These are phyloP conservation scores for Apotomis turbidana DNA, from an alignment of 2,888 invertebrate species.

Conservation along the genomic window DNA sequence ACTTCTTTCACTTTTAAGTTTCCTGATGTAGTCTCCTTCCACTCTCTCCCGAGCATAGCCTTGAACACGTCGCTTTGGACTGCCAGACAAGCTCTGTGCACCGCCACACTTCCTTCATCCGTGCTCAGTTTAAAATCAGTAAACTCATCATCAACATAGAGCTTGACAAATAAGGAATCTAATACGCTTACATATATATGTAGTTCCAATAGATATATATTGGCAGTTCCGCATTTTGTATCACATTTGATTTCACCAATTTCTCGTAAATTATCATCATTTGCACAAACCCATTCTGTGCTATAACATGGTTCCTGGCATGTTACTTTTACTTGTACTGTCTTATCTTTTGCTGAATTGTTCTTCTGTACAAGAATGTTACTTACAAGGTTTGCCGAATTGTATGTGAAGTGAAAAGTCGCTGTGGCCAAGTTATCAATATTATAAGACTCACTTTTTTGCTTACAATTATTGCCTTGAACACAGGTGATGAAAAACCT, in stretches of 20 bases:
- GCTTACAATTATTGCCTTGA: neutral
- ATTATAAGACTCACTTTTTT: neutral
- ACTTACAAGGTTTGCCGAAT: neutral
- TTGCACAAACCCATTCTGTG: neutral
- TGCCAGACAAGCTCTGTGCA: slow-evolving; percentile 61
- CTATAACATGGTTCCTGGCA: neutral
- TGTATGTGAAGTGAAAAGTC: neutral
- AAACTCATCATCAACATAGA: slow-evolving; percentile 53
- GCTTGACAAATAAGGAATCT: neutral
- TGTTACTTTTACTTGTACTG: neutral
- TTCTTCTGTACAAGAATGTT: neutral
- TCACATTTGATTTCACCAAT: neutral
- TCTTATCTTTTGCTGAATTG: neutral
- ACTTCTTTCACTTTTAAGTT: slow-evolving; percentile 57
- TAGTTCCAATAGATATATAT: neutral
- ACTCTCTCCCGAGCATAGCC: slow-evolving; percentile 58
- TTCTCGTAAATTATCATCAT: neutral
- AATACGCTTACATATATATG: neutral
- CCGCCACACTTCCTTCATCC: slow-evolving; percentile 58
- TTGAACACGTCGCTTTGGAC: slow-evolving; percentile 59
- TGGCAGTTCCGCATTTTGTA: neutral
- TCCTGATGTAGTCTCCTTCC: slow-evolving; percentile 59
- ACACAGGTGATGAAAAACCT: neutral
- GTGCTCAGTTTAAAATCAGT: slow-evolving; percentile 64
- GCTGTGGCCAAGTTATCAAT: neutral